Percentiles rank a stretch among this genome's conserved stretches.
Evolutionary conservation across 92 coral and sea anemone genomes (phyloP).

Genomic region (Palythoa grandiflora): DNA sequence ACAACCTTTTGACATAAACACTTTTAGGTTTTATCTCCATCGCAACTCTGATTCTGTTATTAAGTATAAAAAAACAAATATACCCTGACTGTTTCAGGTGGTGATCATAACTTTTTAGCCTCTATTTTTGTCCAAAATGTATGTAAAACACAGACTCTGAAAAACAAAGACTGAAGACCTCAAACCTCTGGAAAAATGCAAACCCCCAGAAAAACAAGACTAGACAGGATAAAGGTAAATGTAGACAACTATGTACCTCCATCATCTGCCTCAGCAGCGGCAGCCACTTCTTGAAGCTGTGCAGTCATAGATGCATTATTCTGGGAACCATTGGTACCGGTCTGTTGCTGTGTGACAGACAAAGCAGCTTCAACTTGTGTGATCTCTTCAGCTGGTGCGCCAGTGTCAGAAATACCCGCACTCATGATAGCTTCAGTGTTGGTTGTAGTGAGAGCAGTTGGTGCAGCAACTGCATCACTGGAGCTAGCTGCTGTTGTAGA

Average conservation of each 20-base stretch:
- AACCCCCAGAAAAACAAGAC: too few relatives aligned
- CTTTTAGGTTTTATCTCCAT: too few relatives aligned
- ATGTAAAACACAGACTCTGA: too few relatives aligned
- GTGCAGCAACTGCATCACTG: conserved; percentile 53
- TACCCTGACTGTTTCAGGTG: too few relatives aligned
- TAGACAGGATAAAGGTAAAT: background rate
- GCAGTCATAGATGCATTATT: conserved; percentile 18
- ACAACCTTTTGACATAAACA: too few relatives aligned
- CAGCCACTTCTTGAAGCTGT: conserved; percentile 23
- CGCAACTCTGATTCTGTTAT: too few relatives aligned
- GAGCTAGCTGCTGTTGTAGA: conserved; percentile 68
- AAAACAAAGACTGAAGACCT: too few relatives aligned
- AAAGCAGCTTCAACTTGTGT: conserved; percentile 34
- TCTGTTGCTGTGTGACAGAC: conserved; percentile 26
- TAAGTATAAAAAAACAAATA: too few relatives aligned
- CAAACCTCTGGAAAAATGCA: too few relatives aligned
- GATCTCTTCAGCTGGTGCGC: conserved; percentile 18
- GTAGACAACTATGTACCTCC: background rate
- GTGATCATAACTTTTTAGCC: too few relatives aligned
- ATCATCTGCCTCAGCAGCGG: conserved; percentile 34
- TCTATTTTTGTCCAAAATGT: too few relatives aligned
- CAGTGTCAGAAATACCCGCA: conserved; percentile 60
- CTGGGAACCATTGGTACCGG: conserved; percentile 29
- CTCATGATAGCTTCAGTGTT: conserved; percentile 80
- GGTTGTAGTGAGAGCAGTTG: conserved; percentile 68